Conservation (phyloP, 64 coral and sea anemone species). For the Pocillopora verrucosa region DNA sequence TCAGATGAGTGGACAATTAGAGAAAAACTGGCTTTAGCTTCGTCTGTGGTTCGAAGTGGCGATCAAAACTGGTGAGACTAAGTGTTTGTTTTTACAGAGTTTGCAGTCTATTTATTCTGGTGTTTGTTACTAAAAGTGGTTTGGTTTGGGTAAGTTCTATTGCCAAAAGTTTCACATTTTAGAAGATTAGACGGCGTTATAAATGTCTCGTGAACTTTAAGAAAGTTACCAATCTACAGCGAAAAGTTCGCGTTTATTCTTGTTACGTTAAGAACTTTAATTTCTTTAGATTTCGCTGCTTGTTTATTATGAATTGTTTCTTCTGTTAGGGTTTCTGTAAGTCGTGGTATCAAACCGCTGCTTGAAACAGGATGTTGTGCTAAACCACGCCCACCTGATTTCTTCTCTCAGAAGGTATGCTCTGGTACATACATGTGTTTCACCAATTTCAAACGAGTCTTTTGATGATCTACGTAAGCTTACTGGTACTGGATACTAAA, state of each 20-base stretch:
- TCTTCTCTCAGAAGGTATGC: conserved; percentile 96
- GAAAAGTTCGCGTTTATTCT: too few relatives aligned
- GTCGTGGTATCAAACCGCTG: conserved; percentile 89
- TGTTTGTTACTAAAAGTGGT: too few relatives aligned
- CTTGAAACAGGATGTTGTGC: conserved; percentile 88
- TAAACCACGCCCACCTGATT: conserved; percentile 77
- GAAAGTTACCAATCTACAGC: too few relatives aligned
- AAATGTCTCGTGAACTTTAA: too few relatives aligned
- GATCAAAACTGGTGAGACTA: conserved; percentile 93
- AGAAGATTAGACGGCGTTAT: too few relatives aligned
- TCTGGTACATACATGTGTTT: too few relatives aligned
- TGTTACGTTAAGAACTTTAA: too few relatives aligned
- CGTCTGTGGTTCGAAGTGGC: conserved; percentile 90
- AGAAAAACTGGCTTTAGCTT: conserved; percentile 88
- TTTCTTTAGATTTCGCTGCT: neutral
- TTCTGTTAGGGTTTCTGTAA: conserved; percentile 89
- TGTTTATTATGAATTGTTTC: neutral
- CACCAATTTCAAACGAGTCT: neutral
- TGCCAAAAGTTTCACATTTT: too few relatives aligned
- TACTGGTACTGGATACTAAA: neutral
- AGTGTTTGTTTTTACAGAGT: neutral
- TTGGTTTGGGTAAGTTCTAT: too few relatives aligned
- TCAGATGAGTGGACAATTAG: conserved; percentile 94
- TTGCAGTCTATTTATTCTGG: neutral
- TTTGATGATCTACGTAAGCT: too few relatives aligned